Base-by-base conservation (phyloP, 2,888 invertebrate species). In the Aleiodes leptofemur region DNA sequence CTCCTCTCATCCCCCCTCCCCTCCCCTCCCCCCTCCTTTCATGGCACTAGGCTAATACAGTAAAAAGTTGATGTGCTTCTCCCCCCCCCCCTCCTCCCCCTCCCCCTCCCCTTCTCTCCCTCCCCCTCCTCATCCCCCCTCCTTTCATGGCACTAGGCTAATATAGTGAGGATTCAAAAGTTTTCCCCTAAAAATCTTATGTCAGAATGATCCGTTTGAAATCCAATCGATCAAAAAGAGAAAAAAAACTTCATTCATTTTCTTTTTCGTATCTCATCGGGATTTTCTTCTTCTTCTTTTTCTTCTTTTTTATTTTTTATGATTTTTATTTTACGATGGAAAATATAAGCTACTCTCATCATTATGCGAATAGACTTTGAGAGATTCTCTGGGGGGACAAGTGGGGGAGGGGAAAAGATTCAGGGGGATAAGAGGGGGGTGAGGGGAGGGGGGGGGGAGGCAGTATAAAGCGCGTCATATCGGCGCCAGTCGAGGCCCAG, bases 401-500 rank as follows among this genome's bases (percentile, higher is more conserved):
- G 23, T 43, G 16, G 14, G 4, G 43, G n/a, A n/a, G n/a, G 61
- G n/a, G 43, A 23, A 23, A 23, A 23, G 23, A 23, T 23, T 23
- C 16, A n/a, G 48, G 55, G 31, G 57, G 9, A 31, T 68, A 14
- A 61, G 76, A 7, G 1, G 31, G 0, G 50, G 3, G 16, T 11
- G 8, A 8, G 57, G 43, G 68, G 13, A 53, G 29, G 56, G 53
- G 64, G 6, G 34, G 23, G 29, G 31, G 53, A 43, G 14, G 66
- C 31, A 53, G 66, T 29, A 53, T 72, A 61, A 66, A 61, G 73
- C 74, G 83, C 23, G 81, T 84, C 80, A 83, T 83, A 86, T 86
- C 84, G 82, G 81, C 82, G 81, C 81, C 84, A 83, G 80, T 79
- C 82, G 81, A 85, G 23, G 84, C 83, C 73, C 79, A 83, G 83